Base-by-base conservation (phyloP, 2,888 invertebrate species). In the Caenorhabditis sp. region DNA sequence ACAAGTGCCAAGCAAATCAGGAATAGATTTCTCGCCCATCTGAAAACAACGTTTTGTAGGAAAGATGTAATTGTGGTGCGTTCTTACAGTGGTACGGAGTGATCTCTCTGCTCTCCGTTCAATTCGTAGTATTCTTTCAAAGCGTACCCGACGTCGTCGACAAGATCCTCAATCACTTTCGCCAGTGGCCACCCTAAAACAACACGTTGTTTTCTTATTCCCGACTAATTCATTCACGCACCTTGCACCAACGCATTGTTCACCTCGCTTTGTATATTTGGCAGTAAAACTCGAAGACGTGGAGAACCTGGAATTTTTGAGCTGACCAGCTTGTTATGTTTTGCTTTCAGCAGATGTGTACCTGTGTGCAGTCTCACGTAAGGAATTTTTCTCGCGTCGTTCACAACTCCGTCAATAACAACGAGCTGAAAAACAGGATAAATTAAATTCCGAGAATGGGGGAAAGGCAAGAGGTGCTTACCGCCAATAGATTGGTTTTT, bases 181-280 rank as follows among this genome's bases (percentile, higher is more conserved):
- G 85, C 84, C 12, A 87, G 58, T 59, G 86, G 85, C 87, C 87
- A 85, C 47, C 86, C 87, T 89, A 35, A 72, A 86, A 74, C 41
- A 80, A 35, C 19, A 68, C 14, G 14, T 35, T 19, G 54, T 49
- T 59, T 44, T 26, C 14, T 6, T 1, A 54, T 19, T 6, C 19
- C 44, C 19, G 61, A n/a, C 41, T 64, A 41, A 54, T 44, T 56
- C 56, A 64, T 64, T 28, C 44, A 35, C 61, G n/a, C 75, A 88
- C 89, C 89, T 87, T 90, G 91, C 49, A 91, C 85, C 12, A 91
- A 59, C 26, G 89, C 87, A 85, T 90, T 91, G 47, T 87, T 87
- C 12, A 89, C 85, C 74, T 91, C 91, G 41, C 85, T 86, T 61
- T 90, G 89, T 66, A 91, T 90, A 86, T 91, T 91, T 24, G 85